Base-by-base conservation (phyloP, 2,797 vertebrate genomes). In the Pristis pectinata region DNA sequence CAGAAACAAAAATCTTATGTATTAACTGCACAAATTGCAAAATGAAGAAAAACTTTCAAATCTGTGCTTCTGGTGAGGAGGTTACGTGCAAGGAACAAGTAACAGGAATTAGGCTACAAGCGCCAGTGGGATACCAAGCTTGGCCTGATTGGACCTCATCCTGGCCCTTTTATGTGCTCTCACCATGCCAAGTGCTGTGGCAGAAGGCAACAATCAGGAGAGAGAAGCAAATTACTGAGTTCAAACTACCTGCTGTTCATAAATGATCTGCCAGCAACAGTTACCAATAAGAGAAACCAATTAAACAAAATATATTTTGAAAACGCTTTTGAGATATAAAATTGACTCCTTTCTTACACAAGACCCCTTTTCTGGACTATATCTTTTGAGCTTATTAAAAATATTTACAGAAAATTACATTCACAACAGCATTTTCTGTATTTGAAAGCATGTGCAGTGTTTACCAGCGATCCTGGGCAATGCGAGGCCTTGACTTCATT, bases 181-280 rank as follows among this genome's bases (percentile, higher is more conserved):
- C 83, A 87, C 7, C 30, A 87, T 87, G 53, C 10, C 2, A 59
- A 56, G 82, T 27, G 53, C 2, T 27, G 53, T 34, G 27, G 9
- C 27, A 30, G 49, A 30, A 85, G 82, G n/a, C 24, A 91, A 37
- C 87, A 67, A 91, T 37, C 9, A 67, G n/a, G 34, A 64, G 64
- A 91, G 87, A 67, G 24, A 91, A 61, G 17, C 59, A 91, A 91
- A 91, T 41, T 37, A 41, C 19, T 19, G n/a, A 10, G 19, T 41
- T 91, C 87, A 91, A 67, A 67, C n/a, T 8, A 91, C n/a, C 87
- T 67, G 64, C 59, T 64, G 64, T 41, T 37, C 49, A 7, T 37
- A 91, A 91, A 64, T 91, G 61, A 91, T 17, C 87, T 91, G 61
- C 64, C 87, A 91, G 87, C 59, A 37, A 64, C n/a, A 41, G 22